Conservation (phyloP, 2,888 invertebrate species). For the Brachylomia viminalis region DNA sequence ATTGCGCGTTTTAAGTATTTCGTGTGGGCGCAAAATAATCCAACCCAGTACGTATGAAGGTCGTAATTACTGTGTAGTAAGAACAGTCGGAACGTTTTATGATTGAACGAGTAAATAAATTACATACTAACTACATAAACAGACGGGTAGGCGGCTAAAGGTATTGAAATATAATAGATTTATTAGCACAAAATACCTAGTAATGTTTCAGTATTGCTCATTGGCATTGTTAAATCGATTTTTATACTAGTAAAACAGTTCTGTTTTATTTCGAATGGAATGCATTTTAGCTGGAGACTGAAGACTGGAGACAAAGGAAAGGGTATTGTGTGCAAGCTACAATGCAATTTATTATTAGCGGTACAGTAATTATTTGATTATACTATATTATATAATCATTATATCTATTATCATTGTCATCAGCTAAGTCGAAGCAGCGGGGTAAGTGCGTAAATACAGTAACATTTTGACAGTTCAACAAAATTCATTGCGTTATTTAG, state of each 20-base stretch:
- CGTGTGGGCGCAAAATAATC: conserved; percentile 73
- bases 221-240: background rate
- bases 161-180: conserved; percentile 40
- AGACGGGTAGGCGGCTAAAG: conserved; percentile 51
- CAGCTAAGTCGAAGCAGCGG: background rate
- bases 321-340: background rate
- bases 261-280: background rate
- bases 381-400: background rate
- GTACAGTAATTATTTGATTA: background rate
- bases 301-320: background rate
- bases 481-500: too few relatives aligned
- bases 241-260: background rate
- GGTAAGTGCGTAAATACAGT: too few relatives aligned
- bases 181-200: background rate
- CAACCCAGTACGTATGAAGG: conserved; percentile 71
- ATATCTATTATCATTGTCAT: background rate
- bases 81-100: conserved; percentile 65
- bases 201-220: conserved; percentile 4
- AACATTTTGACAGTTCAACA: too few relatives aligned
- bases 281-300: background rate
- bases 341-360: background rate
- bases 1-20: conserved; percentile 65
- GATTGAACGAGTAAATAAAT: conserved; percentile 60
- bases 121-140: conserved; percentile 57
- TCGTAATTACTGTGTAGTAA: conserved; percentile 72